phyloP scores from a whole-genome alignment of 2,113 vertebrate species.

The Gopherus flavomarginatus region DNA sequence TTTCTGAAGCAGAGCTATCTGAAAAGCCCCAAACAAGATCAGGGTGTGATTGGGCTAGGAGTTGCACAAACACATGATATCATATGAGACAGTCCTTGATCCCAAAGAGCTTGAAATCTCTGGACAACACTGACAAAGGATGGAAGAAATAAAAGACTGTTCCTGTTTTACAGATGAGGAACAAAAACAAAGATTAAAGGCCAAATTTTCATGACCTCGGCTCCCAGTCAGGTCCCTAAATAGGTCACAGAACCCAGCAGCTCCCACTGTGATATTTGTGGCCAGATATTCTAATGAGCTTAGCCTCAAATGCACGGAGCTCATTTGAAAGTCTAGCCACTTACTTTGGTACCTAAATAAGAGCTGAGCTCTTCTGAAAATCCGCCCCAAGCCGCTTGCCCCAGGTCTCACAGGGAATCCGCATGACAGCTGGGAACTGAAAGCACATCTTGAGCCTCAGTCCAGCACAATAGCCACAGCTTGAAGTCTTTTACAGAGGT shows the following conservation, averaged over 20 bases:
- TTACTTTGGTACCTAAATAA: too few species aligned
- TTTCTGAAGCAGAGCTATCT: too few species aligned
- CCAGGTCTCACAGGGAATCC: background rate
- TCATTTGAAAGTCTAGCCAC: background rate
- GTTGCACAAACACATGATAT: background rate
- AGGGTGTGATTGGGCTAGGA: accelerated
- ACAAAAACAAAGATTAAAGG: background rate
- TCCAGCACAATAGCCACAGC: too few species aligned
- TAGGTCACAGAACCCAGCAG: background rate
- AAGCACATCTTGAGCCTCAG: background rate
- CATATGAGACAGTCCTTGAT: background rate
- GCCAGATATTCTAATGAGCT: background rate
- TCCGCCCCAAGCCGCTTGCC: too few species aligned
- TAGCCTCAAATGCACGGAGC: background rate
- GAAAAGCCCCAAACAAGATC: accelerated
- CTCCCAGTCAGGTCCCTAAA: background rate
- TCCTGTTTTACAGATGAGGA: background rate
- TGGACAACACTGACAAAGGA: background rate
- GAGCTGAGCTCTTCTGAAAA: too few species aligned
- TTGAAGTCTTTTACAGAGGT: background rate
- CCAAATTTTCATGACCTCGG: background rate
- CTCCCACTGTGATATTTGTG: background rate
- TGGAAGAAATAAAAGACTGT: background rate
- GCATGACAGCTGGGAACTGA: background rate
- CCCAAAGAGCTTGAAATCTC: background rate